Base-by-base conservation (phyloP, 2,797 vertebrate species). In the Apodemus agrarius region DNA sequence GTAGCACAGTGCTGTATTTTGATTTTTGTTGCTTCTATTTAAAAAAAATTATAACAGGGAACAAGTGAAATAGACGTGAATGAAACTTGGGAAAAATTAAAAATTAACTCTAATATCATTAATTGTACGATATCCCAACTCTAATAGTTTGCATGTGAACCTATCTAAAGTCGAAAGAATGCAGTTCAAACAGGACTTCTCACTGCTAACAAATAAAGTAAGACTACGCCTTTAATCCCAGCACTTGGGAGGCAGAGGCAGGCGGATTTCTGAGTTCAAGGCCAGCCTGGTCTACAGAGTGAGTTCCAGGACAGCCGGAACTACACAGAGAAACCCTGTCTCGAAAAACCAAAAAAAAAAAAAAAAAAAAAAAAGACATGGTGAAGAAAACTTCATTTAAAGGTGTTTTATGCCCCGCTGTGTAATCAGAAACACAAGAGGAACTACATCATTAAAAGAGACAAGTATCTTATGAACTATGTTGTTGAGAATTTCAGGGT, bases 81-180 rank as follows among this genome's bases (percentile, higher is more conserved):
- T 79, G 31, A 83, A 95, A 93, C 92, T 13, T 21, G 49, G 76
- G 83, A 43, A 86, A 85, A 49, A 81, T 12, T 34, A 34, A 26
- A 61, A 84, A 75, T 5, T 2, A 93, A 91, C 65, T 84, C 11
- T 29, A 89, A 52, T 61, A 37, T 22, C 22, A 76, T 63, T 67
- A 90, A 49, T 43, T 90, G 89, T 93, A 90, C 52, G 43, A 43
- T 65, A 84, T 87, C 43, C n/a, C 52, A 67, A n/a, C 40, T 63
- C 52, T 49, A 79, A 76, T 26, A 31, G 57, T 52, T 95, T 85
- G 14, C 24, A 89, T 79, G 24, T 93, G 80, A 90, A n/a, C 81
- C 0, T 40, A 89, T 34, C 43, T 31, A 80, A 76, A 76, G 67
- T 16, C 74, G 24, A 92, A 96, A 49, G 37, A 72, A 83, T 40